Conservation (phyloP, 1,140 invertebrate genomes). For the Melitaea cinxia region DNA sequence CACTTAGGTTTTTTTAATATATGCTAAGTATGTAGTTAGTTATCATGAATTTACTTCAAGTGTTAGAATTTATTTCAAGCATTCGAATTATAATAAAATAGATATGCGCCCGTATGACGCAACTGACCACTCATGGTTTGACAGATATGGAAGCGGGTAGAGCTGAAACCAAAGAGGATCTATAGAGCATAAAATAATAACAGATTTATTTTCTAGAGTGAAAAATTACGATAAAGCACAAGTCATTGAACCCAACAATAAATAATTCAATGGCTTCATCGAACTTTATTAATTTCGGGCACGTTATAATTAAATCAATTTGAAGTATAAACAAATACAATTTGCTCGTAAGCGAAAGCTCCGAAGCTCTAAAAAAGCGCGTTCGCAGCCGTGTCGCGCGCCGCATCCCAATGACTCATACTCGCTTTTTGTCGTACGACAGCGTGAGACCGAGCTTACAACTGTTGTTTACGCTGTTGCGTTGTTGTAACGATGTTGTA, state of each 20-base stretch:
- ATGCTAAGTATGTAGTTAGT: no score
- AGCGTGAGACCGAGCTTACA: constrained; percentile 55
- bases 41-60: no score
- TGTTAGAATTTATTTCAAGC: no score
- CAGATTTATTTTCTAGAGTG: no score
- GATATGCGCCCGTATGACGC: no score
- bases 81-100: no score
- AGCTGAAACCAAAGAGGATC: no score
- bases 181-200: no score
- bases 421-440: constrained; percentile 61
- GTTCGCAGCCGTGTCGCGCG: constrained; percentile 30
- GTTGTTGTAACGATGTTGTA: constrained; percentile 25
- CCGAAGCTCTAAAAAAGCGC: constrained; percentile 18
- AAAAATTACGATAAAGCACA: no score
- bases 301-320: constrained; percentile 9
- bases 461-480: constrained; percentile 30
- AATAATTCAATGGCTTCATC: constrained; percentile 10
- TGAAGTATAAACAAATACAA: constrained; percentile 17
- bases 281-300: constrained; percentile 1
- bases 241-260: background rate
- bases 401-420: constrained; percentile 50
- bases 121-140: no score
- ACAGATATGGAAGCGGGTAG: no score
- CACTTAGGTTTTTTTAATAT: no score
- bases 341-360: constrained; percentile 11